Evolutionary conservation across 1,140 invertebrate genomes (phyloP), one percentile per base, ranked within the genome.

Genomic region (Chymomyza costata): DNA sequence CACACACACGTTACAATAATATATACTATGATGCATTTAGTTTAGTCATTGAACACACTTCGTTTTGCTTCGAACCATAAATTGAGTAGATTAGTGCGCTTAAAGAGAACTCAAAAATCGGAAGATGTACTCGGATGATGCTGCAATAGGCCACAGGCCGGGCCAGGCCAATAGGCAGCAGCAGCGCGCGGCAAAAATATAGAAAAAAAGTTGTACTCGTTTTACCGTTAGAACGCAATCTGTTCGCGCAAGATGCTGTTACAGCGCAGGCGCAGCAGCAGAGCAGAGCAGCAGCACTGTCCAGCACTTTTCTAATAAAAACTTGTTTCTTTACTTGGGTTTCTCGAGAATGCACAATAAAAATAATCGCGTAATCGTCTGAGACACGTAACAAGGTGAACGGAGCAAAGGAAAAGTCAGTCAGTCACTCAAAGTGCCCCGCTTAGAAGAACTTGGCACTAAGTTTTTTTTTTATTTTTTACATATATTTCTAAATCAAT

Each of bases 151-250:
- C 69, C 69, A 61, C 52, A 41, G 53, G 64, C 65, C 70, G 56
- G 15, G 50, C 51, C 39, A 21, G 40, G 34, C 41, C 41, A 56
- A 32, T 43, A 11, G 37, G 10, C 21, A 40, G 44, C 21, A 18
- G 16, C 37, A 28, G 31, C 21, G 19, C 10, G n/a, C n/a, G 8
- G 10, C 25, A 28, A 28, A 34, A 34, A 19, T 15, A 34, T 41
- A 15, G 34, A 25, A 34, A 45, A 41, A 65, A 69, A 58, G 69
- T 55, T 66, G 68, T 81, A 80, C 74, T 80, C 74, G 74, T 81
- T 81, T 80, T 80, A 81, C 74, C 68, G 74, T 80, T 80, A 80
- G 73, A 80, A 80, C 76, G 74, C 71, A 76, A 76, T 76, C 71
- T 69, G 62, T 65, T 61, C 63, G 54, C 60, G 80, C 66, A 73